These are phyloP conservation scores for Miltochrista miniata DNA, from an alignment of 2,888 invertebrate species.

Conservation along the genomic window DNA sequence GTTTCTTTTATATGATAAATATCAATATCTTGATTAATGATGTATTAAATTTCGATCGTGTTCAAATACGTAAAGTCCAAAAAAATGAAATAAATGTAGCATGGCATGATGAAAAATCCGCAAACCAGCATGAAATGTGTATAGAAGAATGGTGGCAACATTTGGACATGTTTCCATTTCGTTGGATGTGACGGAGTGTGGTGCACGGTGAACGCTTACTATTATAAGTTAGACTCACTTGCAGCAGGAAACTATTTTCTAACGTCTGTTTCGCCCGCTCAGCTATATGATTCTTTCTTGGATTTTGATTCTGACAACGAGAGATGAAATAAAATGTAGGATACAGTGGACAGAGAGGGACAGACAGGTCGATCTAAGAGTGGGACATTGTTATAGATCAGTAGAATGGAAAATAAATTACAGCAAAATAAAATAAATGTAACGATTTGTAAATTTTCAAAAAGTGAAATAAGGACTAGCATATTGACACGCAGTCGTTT, in stretches of 20 bases:
- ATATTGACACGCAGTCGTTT: too few species aligned
- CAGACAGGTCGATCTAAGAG: slow-evolving; percentile 3
- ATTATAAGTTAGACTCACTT: slow-evolving; percentile 72
- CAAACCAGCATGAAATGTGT: too few species aligned
- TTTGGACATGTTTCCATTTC: slow-evolving; percentile 23
- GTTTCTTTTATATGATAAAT: slow-evolving; percentile 6
- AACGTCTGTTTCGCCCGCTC: slow-evolving; percentile 81
- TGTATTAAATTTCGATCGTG: background rate
- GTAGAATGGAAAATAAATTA: background rate
- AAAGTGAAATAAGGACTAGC: too few species aligned
- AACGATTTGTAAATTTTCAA: slow-evolving; percentile 1
- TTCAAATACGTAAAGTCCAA: background rate
- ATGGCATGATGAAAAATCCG: too few species aligned
- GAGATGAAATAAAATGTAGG: slow-evolving; percentile 68
- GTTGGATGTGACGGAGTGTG: slow-evolving; percentile 51
- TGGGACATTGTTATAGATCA: slow-evolving; percentile 4
- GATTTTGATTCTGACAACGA: slow-evolving; percentile 80
- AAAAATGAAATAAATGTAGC: background rate
- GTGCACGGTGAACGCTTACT: slow-evolving; percentile 40
- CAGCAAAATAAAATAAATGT: background rate
- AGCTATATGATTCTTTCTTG: slow-evolving; percentile 80
- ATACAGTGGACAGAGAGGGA: slow-evolving; percentile 31
- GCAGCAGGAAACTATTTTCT: slow-evolving; percentile 80
- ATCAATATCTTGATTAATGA: slow-evolving; percentile 9
- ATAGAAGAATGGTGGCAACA: slow-evolving; percentile 9